Percentiles rank a stretch among this genome's conserved stretches.
Evolutionary conservation across 2,888 invertebrate species (phyloP).

Genomic region (Flexamia atlantica): DNA sequence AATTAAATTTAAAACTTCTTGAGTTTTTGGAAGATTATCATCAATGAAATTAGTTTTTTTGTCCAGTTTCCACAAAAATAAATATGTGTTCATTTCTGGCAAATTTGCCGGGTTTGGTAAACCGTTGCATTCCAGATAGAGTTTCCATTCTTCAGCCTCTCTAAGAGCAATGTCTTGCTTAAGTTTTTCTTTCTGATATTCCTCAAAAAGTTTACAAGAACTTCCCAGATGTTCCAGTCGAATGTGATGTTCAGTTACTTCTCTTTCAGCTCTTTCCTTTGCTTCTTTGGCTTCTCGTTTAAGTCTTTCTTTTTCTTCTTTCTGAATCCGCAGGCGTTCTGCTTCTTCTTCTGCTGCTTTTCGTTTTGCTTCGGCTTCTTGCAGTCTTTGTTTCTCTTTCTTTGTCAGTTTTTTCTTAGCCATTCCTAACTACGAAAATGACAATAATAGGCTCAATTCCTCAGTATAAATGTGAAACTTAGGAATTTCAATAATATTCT

Average conservation of each 20-base stretch:
- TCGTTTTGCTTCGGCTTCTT: conserved; percentile 64
- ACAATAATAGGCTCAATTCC: not conserved
- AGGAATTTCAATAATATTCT: not conserved
- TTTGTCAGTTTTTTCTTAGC: conserved; percentile 64
- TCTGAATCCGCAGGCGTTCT: conserved; percentile 70
- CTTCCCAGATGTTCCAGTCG: conserved; percentile 60
- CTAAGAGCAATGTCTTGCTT: conserved; percentile 65
- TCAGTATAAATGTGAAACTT: not conserved
- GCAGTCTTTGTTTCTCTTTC: conserved; percentile 64
- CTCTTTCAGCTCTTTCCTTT: conserved; percentile 66
- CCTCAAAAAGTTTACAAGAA: conserved; percentile 62
- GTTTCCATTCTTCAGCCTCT: conserved; percentile 76
- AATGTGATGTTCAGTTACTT: conserved; percentile 66
- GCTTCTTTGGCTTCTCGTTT: conserved; percentile 66
- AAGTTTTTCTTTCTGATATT: conserved; percentile 65
- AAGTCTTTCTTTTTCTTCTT: conserved; percentile 67
- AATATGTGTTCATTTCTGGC: conserved; percentile 79
- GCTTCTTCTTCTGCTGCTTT: conserved; percentile 73
- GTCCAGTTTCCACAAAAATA: conserved; percentile 77
- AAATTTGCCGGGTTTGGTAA: conserved; percentile 79
- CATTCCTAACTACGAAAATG: conserved; percentile 25
- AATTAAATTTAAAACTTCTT: conserved; percentile 74
- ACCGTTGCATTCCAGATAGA: conserved; percentile 80
- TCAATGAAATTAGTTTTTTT: conserved; percentile 74
- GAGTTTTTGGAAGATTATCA: conserved; percentile 76